Evolutionary conservation across 2,888 invertebrate genomes (phyloP), one percentile per base, ranked within the genome.

Genomic region (Chelonus formosanus): DNA sequence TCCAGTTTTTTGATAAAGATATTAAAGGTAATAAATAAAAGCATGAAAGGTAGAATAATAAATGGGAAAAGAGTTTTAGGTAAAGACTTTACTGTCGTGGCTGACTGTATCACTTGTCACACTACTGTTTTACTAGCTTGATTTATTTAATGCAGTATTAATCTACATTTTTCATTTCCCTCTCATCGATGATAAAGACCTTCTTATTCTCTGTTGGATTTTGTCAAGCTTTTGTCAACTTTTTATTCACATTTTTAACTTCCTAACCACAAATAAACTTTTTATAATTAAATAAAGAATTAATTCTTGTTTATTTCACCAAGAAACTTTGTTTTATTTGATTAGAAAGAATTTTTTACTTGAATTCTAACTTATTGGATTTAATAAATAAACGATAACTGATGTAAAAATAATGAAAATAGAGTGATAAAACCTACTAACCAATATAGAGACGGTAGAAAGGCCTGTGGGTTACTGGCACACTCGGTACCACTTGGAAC

Each of bases 391-490:
- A 32, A 31, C 6, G 8, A 52, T 32, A 52, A 32, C 4, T 6
- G 0, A 52, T 2, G 48, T 47, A n/a, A 34, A 44, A 53, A 7
- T 32, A 43, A 36, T 31, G 44, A 54, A 35, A 50, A 48, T 44
- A 4, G 36, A 55, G 35, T 43, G 2, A 40, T 3, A 56, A 67
- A 66, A 48, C 48, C 6, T 48, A 82, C 80, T 82, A 80, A 82
- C 81, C 81, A 78, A 76, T 76, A 78, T 75, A 71, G 74, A 76
- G 74, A 72, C 75, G 74, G 75, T 74, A 75, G 74, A 71, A 78
- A 75, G 77, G 78, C 79, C 81, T 81, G 76, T 82, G 76, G 81
- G 82, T 82, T 82, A 82, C 82, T 82, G 82, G 82, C 78, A 82
- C 82, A 79, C 40, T 40, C 73, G 71, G 72, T 76, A 77, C 75